Evolutionary conservation across 2,113 vertebrate genomes (phyloP), one percentile per base, ranked within the genome.

Genomic region (Lasiurus cinereus): DNA sequence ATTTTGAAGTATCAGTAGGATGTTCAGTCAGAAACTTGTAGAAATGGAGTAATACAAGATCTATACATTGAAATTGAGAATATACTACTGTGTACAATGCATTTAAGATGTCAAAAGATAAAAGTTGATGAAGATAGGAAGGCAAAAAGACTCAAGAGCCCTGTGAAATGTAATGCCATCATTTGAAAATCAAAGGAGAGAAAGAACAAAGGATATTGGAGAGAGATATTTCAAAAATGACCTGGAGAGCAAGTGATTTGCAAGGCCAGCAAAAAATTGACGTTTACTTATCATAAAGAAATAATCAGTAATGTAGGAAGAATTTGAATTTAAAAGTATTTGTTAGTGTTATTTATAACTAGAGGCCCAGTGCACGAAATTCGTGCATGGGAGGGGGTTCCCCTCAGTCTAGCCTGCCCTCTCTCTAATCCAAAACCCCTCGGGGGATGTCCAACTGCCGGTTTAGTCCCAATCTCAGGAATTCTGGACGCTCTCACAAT

Each of bases 251-350:
- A 91, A 94, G 54, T 64, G 36, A 48, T 80, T 72, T 90, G 4
- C 31, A 87, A 93, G 21, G 76, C 24, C 27, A 90, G 52, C 83
- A 94, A 83, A 88, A 84, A 62, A 24, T 39, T 2, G 6, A 46
- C 27, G n/a, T 24, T 88, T 94, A 19, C 36, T 62, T 78, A 50
- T n/a, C n/a, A 66, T 96, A 76, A 88, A 66, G 56, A 59, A 59
- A 62, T 78, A 66, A 52, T 73, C 31, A 76, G 15, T 29, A 66
- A 59, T 73, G 16, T 76, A n/a, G 67, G 39, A 66, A 93, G 36
- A 84, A 9, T 62, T 62, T 62, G 24, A 24, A 62, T 62, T 3
- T 62, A 62, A 27, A 62, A 62, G 10, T 62, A 62, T 62, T 62
- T 62, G 22, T 62, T 62, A 62, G 59, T 27, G 56, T 62, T 62